Percentiles rank a stretch among this genome's conserved stretches.
These are phyloP conservation scores for Vulpes vulpes DNA, from an alignment of 2,113 vertebrate species.

Conservation along the genomic window DNA sequence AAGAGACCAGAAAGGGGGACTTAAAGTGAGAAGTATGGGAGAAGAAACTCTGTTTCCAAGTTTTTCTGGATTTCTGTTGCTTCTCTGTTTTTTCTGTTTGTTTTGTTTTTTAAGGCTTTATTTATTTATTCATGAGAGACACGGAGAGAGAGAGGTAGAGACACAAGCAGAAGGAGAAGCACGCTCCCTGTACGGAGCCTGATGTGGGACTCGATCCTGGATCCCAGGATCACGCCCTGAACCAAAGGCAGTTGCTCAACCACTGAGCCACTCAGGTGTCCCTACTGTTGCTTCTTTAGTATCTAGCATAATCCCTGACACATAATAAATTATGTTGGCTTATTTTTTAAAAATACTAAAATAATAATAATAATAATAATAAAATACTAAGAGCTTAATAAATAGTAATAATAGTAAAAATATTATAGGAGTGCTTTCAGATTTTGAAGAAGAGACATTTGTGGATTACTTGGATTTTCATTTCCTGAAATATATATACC, in stretches of 20 bases:
- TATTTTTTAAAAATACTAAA: not conserved
- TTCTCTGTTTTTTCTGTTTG: not conserved
- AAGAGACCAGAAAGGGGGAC: not conserved
- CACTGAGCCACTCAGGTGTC: too few relatives aligned
- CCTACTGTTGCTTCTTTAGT: slow-evolving; percentile 2
- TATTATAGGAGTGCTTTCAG: not conserved
- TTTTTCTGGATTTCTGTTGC: slow-evolving; percentile 29
- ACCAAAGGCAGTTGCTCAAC: too few relatives aligned
- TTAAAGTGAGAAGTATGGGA: not conserved
- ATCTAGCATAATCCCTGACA: not conserved
- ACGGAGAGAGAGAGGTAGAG: too few relatives aligned
- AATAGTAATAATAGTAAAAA: not conserved
- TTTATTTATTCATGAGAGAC: too few relatives aligned
- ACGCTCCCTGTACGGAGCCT: too few relatives aligned
- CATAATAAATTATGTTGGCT: not conserved
- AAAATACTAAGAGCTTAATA: not conserved
- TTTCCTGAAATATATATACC: slow-evolving; percentile 9
- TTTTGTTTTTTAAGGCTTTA: too few relatives aligned
- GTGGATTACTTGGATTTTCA: slow-evolving; percentile 27
- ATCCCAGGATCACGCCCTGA: too few relatives aligned
- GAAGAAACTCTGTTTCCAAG: not conserved
- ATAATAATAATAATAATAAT: not conserved
- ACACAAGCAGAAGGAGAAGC: too few relatives aligned
- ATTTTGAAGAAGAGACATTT: slow-evolving; percentile 45
- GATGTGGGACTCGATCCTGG: too few relatives aligned